Evolutionary conservation across 2,888 invertebrate genomes (phyloP), one percentile per base, ranked within the genome.

Genomic region (Incurvaria masculella): DNA sequence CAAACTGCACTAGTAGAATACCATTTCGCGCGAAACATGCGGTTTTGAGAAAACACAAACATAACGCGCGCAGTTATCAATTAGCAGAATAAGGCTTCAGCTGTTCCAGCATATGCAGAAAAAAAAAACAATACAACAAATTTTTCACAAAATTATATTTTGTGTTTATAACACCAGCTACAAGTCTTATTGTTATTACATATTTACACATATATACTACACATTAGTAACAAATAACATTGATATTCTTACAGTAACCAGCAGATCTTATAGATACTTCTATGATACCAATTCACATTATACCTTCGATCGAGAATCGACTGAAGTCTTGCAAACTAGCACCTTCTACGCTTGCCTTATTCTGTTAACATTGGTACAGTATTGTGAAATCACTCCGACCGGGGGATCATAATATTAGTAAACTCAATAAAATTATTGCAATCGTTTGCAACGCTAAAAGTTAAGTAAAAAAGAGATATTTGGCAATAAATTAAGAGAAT

Each of bases 141-240:
- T 66, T 69, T 72, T 74, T 76, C 79, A 79, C 79, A 79, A 79
- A 79, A 79, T 79, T 79, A 79, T 79, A 79, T 79, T 79, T 79
- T 79, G 79, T 78, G 79, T 79, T n/a, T 64, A 78, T 79, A 79
- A 79, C 79, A 79, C 79, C 75, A 74, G 75, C 79, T 79, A 79
- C 79, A 79, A 66, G 71, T 74, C 63, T 70, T 72, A 73, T 63
- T 64, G 59, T 79, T 79, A 76, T 70, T 78, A 76, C 75, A 78
- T 76, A 78, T 72, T 45, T 51, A 53, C 51, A 54, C 69, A 68
- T 63, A 72, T 74, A 73, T 71, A 63, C 74, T 79, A 78, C 73
- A 76, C 73, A 75, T 79, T 76, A 79, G 78, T 78, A 79, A 79
- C 79, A 79, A 75, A 68, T 73, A 78, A 76, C 75, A 72, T 78